Base-by-base conservation (phyloP, 2,797 vertebrate species). In the Clarias fuscus region DNA sequence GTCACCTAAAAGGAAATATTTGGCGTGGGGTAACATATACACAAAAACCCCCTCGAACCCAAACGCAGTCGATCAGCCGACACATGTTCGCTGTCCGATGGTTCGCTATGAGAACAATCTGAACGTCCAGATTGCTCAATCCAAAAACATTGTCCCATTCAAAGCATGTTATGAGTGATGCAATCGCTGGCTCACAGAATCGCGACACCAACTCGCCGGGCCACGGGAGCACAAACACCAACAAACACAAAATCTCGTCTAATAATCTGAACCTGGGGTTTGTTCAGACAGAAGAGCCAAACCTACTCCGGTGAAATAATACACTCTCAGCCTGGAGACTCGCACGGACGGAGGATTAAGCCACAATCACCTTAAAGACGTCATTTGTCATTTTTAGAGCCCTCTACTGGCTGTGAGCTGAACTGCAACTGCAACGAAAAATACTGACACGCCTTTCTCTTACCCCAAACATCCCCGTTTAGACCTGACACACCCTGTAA, bases 121-220 rank as follows among this genome's bases (percentile, higher is more conserved):
- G 3, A 11, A 81, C 48, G 43, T 81, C 30, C 65, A 77, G 72
- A 86, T 84, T 84, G 78, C 7, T n/a, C 86, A 88, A 84, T 84
- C 62, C 62, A 61, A 83, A 73, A 67, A 67, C 79, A 65, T 48
- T 37, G 62, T 67, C 79, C 62, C 40, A 81, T 81, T 65, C 78
- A 81, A 27, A 48, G 78, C 61, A 27, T 37, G 2, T 81, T 11
- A 11, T 2, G 78, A 65, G 61, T 81, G 78, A 81, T 27, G 78
- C 62, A 81, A 81, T 80, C 62, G 11, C 62, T 67, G 17, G 40
- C 14, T 48, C 30, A n/a, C 61, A 30, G 7, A 0, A 40, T 8
- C 10, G 4, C 77, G 18, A 27, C 30, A 30, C 79, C 79, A 81
- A 81, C 7, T 81, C 62, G 61, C 75, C 10, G 13, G 1, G 17